These are phyloP conservation scores for Perca fluviatilis DNA, from an alignment of 2,113 vertebrate genomes.

Conservation along the genomic window DNA sequence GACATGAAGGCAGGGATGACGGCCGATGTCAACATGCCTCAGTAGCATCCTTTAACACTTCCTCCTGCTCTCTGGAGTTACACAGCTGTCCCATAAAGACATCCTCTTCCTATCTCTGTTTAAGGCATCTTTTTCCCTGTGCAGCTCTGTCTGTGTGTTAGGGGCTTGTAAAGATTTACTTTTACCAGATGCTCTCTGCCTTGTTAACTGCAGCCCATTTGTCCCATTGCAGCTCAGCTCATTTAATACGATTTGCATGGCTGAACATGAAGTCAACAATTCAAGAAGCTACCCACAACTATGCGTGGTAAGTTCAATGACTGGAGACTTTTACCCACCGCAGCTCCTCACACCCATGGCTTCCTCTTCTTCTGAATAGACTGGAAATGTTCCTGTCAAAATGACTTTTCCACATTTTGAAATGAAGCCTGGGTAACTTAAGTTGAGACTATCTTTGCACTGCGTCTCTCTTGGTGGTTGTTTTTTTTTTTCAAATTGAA, in stretches of 20 bases:
- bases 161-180: constrained; percentile 68
- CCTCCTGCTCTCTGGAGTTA: constrained; percentile 44
- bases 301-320: constrained; percentile 19
- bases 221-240: constrained; percentile 55
- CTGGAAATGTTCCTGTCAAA: constrained; percentile 5
- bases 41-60: constrained; percentile 66
- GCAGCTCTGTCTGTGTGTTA: constrained; percentile 35
- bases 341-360: constrained; percentile 12
- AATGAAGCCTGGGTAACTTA: neutral
- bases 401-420: constrained; percentile 3
- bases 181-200: constrained; percentile 69
- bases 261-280: constrained; percentile 68
- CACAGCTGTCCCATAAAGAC: constrained; percentile 73
- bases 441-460: neutral
- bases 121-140: constrained; percentile 38
- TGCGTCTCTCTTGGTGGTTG: neutral
- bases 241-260: constrained; percentile 72
- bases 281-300: constrained; percentile 37
- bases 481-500: neutral
- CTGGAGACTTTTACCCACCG: constrained; percentile 15
- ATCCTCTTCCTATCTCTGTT: constrained; percentile 48
- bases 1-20: neutral
- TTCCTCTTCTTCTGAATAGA: constrained; percentile 3
- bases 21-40: constrained; percentile 25
- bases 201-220: constrained; percentile 68